A percentile compares a stretch with the other conserved stretches of the same genome.
phyloP scores from a whole-genome alignment of 1,140 invertebrate species.

The Cepaea nemoralis region DNA sequence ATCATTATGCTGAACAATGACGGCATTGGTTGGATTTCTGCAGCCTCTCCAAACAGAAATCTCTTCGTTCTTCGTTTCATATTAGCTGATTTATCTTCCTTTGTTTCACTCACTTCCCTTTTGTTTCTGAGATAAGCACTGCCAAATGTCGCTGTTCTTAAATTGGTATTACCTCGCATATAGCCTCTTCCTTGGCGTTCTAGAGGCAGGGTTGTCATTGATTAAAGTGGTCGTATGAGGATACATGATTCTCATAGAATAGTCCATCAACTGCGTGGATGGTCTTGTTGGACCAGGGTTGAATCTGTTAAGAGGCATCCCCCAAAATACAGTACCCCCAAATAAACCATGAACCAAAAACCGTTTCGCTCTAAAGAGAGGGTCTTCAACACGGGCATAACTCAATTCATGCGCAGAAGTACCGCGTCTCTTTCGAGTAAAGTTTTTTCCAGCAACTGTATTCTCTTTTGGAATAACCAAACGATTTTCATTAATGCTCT shows the following conservation, averaged over 20 bases:
- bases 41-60: conserved; percentile 1
- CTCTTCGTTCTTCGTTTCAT: neutral
- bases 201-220: neutral
- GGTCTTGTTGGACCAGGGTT: neutral
- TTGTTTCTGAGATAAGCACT: neutral
- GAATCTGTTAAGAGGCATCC: neutral
- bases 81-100: neutral
- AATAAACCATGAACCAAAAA: neutral
- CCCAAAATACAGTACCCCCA: neutral
- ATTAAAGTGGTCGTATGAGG: neutral
- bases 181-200: neutral
- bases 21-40: neutral
- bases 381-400: neutral
- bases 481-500: neutral
- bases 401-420: neutral
- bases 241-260: neutral
- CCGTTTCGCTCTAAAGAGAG: neutral
- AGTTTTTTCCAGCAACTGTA: neutral
- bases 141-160: neutral
- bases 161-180: neutral
- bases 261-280: conserved; percentile 19
- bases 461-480: neutral
- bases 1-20: conserved; percentile 13
- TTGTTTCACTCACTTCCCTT: neutral
- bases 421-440: neutral